phyloP scores from a whole-genome alignment of 2,888 invertebrate genomes.

The Ariolimax columbianus region DNA sequence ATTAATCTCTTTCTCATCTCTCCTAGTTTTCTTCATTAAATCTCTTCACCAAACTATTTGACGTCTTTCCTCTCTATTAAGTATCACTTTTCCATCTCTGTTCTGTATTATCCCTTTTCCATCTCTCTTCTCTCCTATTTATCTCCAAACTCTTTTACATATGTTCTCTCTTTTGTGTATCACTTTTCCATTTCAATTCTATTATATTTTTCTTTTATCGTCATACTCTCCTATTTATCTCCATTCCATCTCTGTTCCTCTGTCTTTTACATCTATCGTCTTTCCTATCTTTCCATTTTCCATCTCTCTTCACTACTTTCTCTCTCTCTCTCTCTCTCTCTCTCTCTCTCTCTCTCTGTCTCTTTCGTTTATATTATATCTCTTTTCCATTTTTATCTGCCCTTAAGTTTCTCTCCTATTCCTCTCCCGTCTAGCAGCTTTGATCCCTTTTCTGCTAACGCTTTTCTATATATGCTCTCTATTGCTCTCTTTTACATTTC shows the following conservation, averaged over 20 bases:
- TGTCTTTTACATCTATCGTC: background rate
- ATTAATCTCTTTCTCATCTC: background rate
- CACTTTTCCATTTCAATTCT: background rate
- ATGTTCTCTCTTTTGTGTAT: background rate
- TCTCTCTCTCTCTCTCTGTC: background rate
- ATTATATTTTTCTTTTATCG: background rate
- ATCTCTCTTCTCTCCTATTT: background rate
- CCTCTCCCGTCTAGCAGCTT: too few relatives aligned
- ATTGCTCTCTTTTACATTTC: background rate
- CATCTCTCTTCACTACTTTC: too few relatives aligned
- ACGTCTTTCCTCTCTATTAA: background rate
- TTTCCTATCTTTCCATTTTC: background rate
- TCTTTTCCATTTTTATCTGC: background rate
- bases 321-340: background rate
- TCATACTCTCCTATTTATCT: background rate
- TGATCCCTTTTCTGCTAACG: too few relatives aligned
- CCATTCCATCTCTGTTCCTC: background rate
- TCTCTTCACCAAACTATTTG: background rate
- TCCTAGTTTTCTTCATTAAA: background rate
- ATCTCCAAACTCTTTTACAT: background rate
- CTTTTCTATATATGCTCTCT: background rate
- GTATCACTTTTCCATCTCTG: background rate
- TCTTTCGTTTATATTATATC: background rate
- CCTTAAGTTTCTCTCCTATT: too few relatives aligned
- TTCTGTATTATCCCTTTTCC: background rate